These are phyloP conservation scores for Hydrolagus colliei DNA, from an alignment of 2,797 vertebrate genomes.

Conservation along the genomic window DNA sequence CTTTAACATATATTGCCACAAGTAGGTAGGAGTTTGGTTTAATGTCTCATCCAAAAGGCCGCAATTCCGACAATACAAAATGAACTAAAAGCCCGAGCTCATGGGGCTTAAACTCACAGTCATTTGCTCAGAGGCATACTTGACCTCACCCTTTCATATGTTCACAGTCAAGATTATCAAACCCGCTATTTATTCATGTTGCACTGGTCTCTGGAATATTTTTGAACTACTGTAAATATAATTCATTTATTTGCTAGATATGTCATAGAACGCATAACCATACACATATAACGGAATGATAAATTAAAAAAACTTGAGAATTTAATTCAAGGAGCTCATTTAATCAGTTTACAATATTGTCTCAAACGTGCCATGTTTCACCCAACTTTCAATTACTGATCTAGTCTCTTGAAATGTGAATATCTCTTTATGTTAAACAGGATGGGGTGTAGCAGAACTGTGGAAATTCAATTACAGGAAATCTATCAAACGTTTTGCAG, in stretches of 20 bases:
- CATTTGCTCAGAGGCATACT: too few relatives aligned
- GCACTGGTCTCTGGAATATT: neutral
- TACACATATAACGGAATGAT: neutral
- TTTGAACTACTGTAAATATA: neutral
- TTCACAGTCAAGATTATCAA: too few relatives aligned
- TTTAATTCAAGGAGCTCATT: neutral
- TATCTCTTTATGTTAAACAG: slow-evolving; percentile 23
- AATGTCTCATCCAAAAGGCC: too few relatives aligned
- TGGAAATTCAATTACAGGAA: slow-evolving; percentile 28
- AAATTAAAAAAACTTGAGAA: neutral
- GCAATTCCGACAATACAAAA: too few relatives aligned
- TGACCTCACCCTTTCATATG: too few relatives aligned
- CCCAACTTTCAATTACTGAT: neutral
- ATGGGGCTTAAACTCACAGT: too few relatives aligned
- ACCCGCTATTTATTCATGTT: too few relatives aligned
- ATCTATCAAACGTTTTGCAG: slow-evolving; percentile 1
- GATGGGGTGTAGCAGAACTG: slow-evolving; percentile 11
- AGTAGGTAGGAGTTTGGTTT: too few relatives aligned
- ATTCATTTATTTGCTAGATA: neutral
- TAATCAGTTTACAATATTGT: slow-evolving; percentile 13
- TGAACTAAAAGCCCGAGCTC: too few relatives aligned
- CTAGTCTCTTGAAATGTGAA: slow-evolving; percentile 12
- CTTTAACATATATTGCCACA: too few relatives aligned
- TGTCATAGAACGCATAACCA: neutral
- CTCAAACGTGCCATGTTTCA: slow-evolving; percentile 1